Base-by-base conservation (phyloP, 1,140 invertebrate species). In the Drusus annulatus region DNA sequence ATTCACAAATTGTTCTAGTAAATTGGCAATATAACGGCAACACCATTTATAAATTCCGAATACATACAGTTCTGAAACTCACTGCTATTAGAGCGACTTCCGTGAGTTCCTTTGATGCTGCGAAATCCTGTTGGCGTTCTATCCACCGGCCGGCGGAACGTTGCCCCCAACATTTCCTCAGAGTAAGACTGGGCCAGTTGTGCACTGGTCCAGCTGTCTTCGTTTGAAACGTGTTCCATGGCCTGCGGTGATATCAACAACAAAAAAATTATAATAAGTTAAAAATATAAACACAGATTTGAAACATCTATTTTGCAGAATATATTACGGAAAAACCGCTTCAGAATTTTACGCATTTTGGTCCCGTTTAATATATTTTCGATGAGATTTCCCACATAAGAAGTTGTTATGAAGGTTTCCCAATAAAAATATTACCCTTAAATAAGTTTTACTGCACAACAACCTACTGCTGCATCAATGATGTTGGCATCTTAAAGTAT, bases 91-190 rank as follows among this genome's bases (percentile, higher is more conserved):
- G 36, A 45, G 6, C 31, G 52, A 17, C 36, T 63, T 6, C 75
- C 79, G 17, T 83, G 79, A 17, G 79, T 80, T 21, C 81, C 81
- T 76, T 77, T 78, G 36, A 83, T 83, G 54, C 81, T 83, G 16
- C 81, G 81, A 45, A 54, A 80, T 13, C 81, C 81, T 7, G 65
- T 51, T 7, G 81, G 81, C 6, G 81, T 83, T 0, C 76, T 28
- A 2, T 80, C 76, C 15, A 74, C 65, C 5, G 79, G 76, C 6
- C 76, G 68, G 23, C 78, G 65, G 50, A 79, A 68, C 13, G 60
- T 78, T 3, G 31, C 51, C 7, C 78, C 76, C 7, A 83, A 54
- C 58, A 75, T 76, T 15, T 83, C 81, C 16, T 83, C 81, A 17
- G 81, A 79, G 17, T 58, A 69, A 8, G 65, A 71, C n/a, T 80